Conservation (phyloP, 2,113 vertebrate species). For the Prolemur simus region DNA sequence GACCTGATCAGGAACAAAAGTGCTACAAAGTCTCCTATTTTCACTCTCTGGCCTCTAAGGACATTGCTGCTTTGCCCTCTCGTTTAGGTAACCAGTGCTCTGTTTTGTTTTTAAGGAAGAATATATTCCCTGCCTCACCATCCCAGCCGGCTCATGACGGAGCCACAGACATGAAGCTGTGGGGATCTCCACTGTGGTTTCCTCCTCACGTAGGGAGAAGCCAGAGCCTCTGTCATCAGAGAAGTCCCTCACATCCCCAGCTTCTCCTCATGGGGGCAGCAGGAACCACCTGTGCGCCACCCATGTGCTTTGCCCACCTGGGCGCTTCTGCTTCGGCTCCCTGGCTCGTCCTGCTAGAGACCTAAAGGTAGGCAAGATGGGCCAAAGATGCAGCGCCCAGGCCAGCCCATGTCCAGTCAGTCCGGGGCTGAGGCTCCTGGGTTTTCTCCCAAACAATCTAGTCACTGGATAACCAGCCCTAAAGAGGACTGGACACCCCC, state of each 20-base stretch:
- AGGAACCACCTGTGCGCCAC: conserved; percentile 46
- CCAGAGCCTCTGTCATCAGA: background rate
- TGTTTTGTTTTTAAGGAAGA: background rate
- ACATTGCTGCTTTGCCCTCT: background rate
- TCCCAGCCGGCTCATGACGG: background rate
- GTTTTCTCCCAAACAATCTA: background rate
- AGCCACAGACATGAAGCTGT: background rate
- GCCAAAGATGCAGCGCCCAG: background rate
- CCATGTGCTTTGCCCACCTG: background rate
- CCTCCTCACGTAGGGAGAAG: background rate
- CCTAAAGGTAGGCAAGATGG: background rate
- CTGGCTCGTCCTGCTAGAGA: background rate
- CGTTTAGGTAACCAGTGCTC: background rate
- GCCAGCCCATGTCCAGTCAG: background rate
- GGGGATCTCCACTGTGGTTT: background rate
- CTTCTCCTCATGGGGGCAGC: conserved; percentile 81
- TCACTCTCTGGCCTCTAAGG: background rate
- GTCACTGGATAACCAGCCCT: background rate
- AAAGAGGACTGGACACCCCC: background rate
- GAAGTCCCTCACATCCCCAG: conserved; percentile 32
- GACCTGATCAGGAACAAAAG: background rate
- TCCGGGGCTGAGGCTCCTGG: background rate
- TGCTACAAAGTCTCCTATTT: background rate
- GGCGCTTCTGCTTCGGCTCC: background rate
- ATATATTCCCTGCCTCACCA: background rate